These are phyloP conservation scores for Capromys pilorides DNA, from an alignment of 2,797 vertebrate species.

Conservation along the genomic window DNA sequence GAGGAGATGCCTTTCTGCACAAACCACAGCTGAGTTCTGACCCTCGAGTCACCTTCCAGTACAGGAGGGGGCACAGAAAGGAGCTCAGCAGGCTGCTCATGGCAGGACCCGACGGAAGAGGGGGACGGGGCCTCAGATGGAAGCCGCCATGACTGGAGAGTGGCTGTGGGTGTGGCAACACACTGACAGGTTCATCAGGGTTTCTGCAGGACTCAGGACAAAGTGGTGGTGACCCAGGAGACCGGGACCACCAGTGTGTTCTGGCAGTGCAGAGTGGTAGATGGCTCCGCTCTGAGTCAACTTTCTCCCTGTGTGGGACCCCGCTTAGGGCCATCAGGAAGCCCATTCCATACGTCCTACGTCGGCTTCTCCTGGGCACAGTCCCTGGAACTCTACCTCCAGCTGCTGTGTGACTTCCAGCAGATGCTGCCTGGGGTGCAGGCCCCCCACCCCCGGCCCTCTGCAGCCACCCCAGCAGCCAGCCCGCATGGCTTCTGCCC, in stretches of 20 bases:
- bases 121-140: background rate
- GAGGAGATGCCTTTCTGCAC: background rate
- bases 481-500: accelerated
- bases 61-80: background rate
- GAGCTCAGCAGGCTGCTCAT: background rate
- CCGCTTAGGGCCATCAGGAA: background rate
- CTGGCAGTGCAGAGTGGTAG: background rate
- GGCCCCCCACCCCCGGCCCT: background rate
- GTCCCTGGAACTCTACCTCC: background rate
- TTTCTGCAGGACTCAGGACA: background rate
- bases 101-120: background rate
- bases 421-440: background rate
- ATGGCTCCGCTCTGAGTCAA: background rate
- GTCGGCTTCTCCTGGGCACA: background rate
- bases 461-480: background rate
- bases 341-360: background rate
- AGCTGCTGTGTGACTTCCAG: background rate
- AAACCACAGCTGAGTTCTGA: background rate
- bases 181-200: background rate
- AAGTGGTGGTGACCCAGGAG: accelerated
- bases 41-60: background rate
- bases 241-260: no score
- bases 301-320: background rate
- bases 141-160: no score
- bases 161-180: background rate